These are phyloP conservation scores for Scelioninae gen. 1 DNA, from an alignment of 2,888 invertebrate genomes.

Conservation along the genomic window DNA sequence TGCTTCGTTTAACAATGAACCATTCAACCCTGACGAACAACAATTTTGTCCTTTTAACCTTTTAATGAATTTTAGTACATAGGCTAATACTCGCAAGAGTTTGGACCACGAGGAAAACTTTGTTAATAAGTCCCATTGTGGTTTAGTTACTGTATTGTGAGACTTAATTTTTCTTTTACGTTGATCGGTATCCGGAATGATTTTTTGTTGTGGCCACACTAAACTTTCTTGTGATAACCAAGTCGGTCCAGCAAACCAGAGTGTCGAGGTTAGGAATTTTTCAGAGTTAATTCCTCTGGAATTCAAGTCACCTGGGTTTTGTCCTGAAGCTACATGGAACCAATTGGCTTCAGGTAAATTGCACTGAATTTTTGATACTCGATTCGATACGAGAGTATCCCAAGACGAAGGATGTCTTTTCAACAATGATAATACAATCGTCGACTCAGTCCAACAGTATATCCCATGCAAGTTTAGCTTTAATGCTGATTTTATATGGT, in stretches of 20 bases:
- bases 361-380: background rate
- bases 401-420: too few relatives aligned
- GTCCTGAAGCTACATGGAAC: background rate
- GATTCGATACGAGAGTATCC: background rate
- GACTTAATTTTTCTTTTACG: background rate
- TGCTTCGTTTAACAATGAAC: too few relatives aligned
- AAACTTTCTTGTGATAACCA: background rate
- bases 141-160: too few relatives aligned
- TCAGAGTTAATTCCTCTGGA: background rate
- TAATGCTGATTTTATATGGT: background rate
- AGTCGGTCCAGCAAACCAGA: background rate
- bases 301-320: constrained; percentile 2
- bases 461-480: too few relatives aligned
- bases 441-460: too few relatives aligned
- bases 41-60: too few relatives aligned
- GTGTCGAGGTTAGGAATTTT: background rate
- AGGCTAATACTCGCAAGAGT: too few relatives aligned
- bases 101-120: too few relatives aligned
- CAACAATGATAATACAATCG: too few relatives aligned
- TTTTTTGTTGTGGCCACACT: background rate
- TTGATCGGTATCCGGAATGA: background rate
- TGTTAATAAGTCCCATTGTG: too few relatives aligned
- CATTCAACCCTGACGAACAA: too few relatives aligned
- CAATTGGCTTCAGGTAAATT: background rate
- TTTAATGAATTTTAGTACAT: too few relatives aligned